Percentiles rank a stretch among this genome's conserved stretches.
phyloP scores from a whole-genome alignment of 1,140 invertebrate species.

The Orchesella cincta region DNA sequence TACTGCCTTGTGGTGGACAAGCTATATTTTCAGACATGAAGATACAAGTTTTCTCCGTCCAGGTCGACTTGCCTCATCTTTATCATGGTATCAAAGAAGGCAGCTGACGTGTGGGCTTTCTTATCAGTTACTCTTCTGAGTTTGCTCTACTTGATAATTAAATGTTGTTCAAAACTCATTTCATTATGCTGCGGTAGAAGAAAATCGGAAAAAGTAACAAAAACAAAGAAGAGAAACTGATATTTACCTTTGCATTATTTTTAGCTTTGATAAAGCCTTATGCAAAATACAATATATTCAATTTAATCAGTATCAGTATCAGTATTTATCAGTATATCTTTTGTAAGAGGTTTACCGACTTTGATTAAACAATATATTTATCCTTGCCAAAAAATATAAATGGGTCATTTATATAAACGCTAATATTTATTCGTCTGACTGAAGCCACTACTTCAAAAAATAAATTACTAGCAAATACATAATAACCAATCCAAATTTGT shows the following conservation, averaged over 20 bases:
- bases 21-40: constrained; percentile 52
- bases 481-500: too few species aligned
- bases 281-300: too few species aligned
- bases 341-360: not conserved
- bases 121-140: too few species aligned
- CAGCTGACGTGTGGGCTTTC: constrained; percentile 24
- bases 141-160: not conserved
- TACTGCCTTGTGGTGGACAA: constrained; percentile 52
- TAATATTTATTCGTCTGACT: too few species aligned
- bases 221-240: constrained; percentile 7
- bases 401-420: too few species aligned
- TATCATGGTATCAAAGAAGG: constrained; percentile 17
- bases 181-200: not conserved
- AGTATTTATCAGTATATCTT: not conserved
- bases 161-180: not conserved
- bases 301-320: too few species aligned
- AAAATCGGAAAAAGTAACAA: not conserved
- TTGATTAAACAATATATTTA: too few species aligned
- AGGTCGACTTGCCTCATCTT: not conserved
- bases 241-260: not conserved
- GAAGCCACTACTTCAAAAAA: too few species aligned
- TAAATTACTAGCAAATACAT: not conserved
- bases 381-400: too few species aligned
- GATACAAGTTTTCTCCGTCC: constrained; percentile 35
- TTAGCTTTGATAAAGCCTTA: too few species aligned